A percentile compares a stretch with the other conserved stretches of the same genome.
These are phyloP conservation scores for Dryomyza anilis DNA, from an alignment of 2,888 invertebrate genomes.

Conservation along the genomic window DNA sequence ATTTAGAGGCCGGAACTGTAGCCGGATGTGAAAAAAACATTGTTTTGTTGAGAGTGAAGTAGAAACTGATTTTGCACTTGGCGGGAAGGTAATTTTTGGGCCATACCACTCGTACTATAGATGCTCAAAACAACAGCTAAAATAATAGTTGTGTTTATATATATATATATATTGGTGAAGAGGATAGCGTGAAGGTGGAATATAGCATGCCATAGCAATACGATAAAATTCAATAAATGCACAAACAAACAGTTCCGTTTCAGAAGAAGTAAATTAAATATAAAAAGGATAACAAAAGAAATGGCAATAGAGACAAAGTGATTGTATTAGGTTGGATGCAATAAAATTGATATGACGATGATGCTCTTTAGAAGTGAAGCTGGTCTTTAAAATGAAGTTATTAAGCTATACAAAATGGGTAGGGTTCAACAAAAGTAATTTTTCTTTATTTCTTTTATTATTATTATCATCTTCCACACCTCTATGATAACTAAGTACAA, in stretches of 20 bases:
- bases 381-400: no score
- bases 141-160: no score
- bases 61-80: not conserved
- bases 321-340: constrained; percentile 7
- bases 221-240: constrained; percentile 14
- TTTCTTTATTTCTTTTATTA: no score
- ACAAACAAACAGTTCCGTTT: constrained; percentile 8
- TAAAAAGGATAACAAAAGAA: constrained; percentile 3
- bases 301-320: not conserved
- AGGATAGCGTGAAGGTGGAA: not conserved
- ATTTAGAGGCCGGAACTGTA: not conserved
- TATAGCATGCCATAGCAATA: not conserved
- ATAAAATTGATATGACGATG: not conserved
- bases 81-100: no score
- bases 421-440: no score
- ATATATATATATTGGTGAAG: no score
- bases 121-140: no score
- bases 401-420: no score
- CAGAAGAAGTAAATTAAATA: constrained; percentile 3
- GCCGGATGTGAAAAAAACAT: not conserved
- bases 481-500: no score
- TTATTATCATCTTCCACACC: no score
- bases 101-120: no score
- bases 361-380: no score
- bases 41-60: not conserved